Evolutionary conservation across 64 coral and sea anemone species (phyloP).

Genomic region (Catalaphyllia jardinei): DNA sequence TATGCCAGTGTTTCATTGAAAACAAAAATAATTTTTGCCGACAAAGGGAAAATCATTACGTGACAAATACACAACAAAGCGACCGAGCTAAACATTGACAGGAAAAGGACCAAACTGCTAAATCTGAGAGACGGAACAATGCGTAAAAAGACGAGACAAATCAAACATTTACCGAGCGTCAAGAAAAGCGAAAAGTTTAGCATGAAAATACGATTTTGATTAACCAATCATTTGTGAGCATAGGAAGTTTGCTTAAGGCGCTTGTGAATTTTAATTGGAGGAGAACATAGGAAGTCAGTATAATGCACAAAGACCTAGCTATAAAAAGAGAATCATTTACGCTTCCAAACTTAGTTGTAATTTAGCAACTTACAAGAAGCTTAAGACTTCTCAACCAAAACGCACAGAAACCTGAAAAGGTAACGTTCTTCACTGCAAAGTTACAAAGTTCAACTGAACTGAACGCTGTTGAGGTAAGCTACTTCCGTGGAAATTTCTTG

Average conservation of each 20-base stretch:
- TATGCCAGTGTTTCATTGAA: constrained; percentile 50
- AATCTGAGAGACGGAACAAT: constrained; percentile 32
- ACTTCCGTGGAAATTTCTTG: not conserved
- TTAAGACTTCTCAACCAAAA: not conserved
- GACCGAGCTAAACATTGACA: not conserved
- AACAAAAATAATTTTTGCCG: constrained; percentile 46
- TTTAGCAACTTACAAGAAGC: not conserved
- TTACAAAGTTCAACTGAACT: not conserved
- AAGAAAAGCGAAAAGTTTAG: constrained; percentile 34
- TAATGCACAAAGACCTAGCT: constrained; percentile 13
- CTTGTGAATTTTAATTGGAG: constrained; percentile 59
- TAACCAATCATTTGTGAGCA: constrained; percentile 18
- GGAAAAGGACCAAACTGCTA: constrained; percentile 42
- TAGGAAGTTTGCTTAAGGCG: not conserved
- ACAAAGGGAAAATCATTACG: constrained; percentile 49
- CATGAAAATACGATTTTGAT: constrained; percentile 40
- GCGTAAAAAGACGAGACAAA: constrained; percentile 26
- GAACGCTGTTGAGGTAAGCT: not conserved
- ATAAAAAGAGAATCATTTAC: not conserved
- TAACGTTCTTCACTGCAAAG: not conserved
- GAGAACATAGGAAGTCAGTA: not conserved
- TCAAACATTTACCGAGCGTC: constrained; percentile 44
- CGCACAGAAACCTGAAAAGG: not conserved
- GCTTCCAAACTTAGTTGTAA: not conserved
- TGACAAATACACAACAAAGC: constrained; percentile 36